These are phyloP conservation scores for Nothocercus julius DNA, from an alignment of 2,113 vertebrate species.

Conservation along the genomic window DNA sequence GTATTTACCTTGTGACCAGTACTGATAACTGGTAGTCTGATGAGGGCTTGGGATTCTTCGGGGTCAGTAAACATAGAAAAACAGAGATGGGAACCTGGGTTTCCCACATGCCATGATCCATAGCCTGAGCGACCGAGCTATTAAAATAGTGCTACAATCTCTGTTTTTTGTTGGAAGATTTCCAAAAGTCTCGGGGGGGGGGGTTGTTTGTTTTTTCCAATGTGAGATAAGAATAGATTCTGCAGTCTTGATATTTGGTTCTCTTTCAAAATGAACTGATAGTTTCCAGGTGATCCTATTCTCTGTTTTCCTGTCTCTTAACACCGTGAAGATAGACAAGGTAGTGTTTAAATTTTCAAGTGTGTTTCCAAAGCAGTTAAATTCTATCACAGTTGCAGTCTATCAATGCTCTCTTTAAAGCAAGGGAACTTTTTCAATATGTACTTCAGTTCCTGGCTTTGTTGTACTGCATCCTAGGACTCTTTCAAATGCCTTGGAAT, in stretches of 20 bases:
- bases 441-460: background rate
- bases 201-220: background rate
- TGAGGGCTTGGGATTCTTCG: background rate
- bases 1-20: background rate
- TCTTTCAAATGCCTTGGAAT: background rate
- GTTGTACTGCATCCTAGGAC: background rate
- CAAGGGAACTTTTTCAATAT: background rate
- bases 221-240: background rate
- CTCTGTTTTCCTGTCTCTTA: background rate
- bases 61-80: background rate
- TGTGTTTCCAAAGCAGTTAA: background rate
- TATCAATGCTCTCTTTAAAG: background rate
- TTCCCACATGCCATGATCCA: background rate
- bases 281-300: background rate
- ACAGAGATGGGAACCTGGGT: background rate
- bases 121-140: background rate
- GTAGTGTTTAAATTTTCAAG: background rate
- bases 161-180: background rate
- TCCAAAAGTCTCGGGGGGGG: background rate
- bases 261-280: background rate
- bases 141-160: background rate
- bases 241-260: background rate
- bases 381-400: background rate
- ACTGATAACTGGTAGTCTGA: background rate
- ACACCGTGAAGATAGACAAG: background rate